Percentiles rank a stretch among this genome's conserved stretches.
Conservation (phyloP, 1,140 invertebrate genomes). For the Drosophila ambigua region DNA sequence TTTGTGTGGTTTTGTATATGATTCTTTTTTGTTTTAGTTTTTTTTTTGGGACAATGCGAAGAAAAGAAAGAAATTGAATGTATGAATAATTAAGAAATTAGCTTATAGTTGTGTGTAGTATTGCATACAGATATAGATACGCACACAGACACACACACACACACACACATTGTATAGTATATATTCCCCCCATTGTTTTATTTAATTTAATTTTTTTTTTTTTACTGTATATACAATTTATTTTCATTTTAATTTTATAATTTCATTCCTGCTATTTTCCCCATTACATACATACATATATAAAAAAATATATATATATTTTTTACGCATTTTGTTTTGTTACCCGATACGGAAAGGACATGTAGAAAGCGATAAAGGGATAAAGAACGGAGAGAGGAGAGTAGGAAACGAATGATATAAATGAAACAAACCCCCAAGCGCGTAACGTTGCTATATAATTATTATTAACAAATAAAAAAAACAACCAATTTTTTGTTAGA, state of each 20-base stretch:
- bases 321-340: slow-evolving; percentile 72
- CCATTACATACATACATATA: slow-evolving; percentile 25
- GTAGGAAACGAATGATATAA: slow-evolving; percentile 34
- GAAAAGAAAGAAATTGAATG: slow-evolving; percentile 11
- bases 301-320: slow-evolving; percentile 28
- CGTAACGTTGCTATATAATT: slow-evolving; percentile 80
- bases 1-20: slow-evolving; percentile 56
- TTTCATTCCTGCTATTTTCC: slow-evolving; percentile 15
- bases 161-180: slow-evolving; percentile 49
- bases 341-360: slow-evolving; percentile 50
- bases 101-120: slow-evolving; percentile 61
- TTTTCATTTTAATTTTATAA: slow-evolving; percentile 49
- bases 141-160: slow-evolving; percentile 16
- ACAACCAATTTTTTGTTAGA: slow-evolving; percentile 77
- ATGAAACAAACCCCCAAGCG: slow-evolving; percentile 54
- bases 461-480: slow-evolving; percentile 63
- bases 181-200: slow-evolving; percentile 13
- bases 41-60: slow-evolving; percentile 9
- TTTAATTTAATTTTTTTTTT: slow-evolving; percentile 11
- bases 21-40: slow-evolving; percentile 36
- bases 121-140: slow-evolving; percentile 33
- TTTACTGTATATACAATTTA: slow-evolving; percentile 69
- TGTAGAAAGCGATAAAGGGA: not conserved
- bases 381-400: not conserved
- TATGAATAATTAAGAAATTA: slow-evolving; percentile 61